phyloP scores from a whole-genome alignment of 2,888 invertebrate species.

The Ypsolopha sequella region DNA sequence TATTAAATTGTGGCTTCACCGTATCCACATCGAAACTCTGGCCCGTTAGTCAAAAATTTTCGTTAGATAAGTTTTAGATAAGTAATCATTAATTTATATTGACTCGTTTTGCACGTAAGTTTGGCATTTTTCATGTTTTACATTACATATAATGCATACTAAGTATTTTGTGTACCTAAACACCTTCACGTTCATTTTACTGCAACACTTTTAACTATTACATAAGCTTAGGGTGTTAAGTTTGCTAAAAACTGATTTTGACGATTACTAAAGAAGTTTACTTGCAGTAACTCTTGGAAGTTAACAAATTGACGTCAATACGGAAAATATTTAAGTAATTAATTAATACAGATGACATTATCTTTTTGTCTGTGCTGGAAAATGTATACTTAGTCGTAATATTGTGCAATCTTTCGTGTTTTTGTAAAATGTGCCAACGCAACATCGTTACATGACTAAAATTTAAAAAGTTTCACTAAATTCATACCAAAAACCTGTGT shows the following conservation, averaged over 20 bases:
- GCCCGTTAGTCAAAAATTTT: constrained; percentile 60
- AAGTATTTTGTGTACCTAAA: neutral
- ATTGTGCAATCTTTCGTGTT: no score
- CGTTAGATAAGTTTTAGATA: constrained; percentile 61
- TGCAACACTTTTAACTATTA: neutral
- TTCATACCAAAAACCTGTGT: no score
- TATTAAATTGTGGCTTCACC: constrained; percentile 3
- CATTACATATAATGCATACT: neutral
- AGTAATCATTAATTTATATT: constrained; percentile 12
- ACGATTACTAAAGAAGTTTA: neutral
- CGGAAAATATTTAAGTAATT: neutral
- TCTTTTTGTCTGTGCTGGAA: neutral
- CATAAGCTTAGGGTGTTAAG: neutral
- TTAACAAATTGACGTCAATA: no score
- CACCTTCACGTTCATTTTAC: neutral
- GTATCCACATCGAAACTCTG: constrained; percentile 50
- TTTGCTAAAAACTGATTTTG: neutral
- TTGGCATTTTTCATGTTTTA: constrained; percentile 20
- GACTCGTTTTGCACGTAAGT: constrained; percentile 36
- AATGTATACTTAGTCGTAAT: no score
- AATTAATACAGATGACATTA: neutral
- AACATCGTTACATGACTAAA: no score
- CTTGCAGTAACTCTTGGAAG: no score
- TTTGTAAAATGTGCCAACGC: no score
- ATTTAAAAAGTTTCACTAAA: no score